A percentile compares a stretch with the other conserved stretches of the same genome.
phyloP scores from a whole-genome alignment of 2,113 vertebrate genomes.

The Telmatochromis sp. region DNA sequence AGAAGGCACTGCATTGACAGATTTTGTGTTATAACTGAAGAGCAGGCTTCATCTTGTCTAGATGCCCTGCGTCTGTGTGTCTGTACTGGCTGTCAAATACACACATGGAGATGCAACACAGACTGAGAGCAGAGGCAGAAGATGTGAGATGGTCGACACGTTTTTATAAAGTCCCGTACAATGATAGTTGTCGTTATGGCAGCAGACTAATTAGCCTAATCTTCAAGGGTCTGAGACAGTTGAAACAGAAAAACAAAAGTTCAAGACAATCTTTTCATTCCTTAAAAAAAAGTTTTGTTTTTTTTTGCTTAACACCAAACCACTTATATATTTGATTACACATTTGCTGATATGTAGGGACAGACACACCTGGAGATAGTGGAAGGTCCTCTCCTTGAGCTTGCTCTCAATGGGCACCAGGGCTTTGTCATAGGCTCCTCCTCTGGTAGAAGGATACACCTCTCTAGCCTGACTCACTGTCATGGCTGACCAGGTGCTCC shows the following conservation, averaged over 20 bases:
- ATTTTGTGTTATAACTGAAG: not conserved
- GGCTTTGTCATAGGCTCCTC: conserved; percentile 80
- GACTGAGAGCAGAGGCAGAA: not conserved
- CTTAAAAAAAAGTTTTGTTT: rapidly evolving
- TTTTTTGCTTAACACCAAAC: not conserved
- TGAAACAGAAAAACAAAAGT: not conserved
- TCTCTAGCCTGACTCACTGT: conserved; percentile 96
- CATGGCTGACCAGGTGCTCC: conserved; percentile 97
- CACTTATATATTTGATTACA: not conserved
- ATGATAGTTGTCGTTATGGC: not conserved
- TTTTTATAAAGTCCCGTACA: not conserved
- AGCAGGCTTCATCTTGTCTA: not conserved
- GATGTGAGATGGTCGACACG: not conserved
- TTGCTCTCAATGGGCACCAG: conserved; percentile 88
- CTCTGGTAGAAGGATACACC: conserved; percentile 80
- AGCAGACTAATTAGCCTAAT: not conserved
- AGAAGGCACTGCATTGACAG: not conserved
- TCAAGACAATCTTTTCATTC: not conserved
- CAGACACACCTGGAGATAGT: conserved; percentile 91
- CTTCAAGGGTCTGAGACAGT: not conserved
- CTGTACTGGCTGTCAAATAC: not conserved
- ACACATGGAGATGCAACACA: not conserved
- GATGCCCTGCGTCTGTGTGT: not conserved
- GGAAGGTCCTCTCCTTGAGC: conserved; percentile 89
- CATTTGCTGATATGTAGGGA: not conserved